Conservation (phyloP, 2,888 invertebrate genomes). For the Eremobia ochroleuca region DNA sequence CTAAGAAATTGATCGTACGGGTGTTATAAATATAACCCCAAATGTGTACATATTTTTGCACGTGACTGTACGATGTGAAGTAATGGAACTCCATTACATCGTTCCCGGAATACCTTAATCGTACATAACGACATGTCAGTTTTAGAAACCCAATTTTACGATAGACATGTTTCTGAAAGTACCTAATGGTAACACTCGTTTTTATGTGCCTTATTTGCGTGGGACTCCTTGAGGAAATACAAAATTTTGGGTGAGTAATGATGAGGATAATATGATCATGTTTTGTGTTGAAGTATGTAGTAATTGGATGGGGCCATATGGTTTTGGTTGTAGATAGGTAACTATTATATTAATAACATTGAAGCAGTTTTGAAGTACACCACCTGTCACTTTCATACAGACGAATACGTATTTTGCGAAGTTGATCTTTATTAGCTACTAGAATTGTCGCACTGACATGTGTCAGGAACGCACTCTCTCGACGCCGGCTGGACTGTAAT, state of each 20-base stretch:
- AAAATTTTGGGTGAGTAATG: slow-evolving; percentile 3
- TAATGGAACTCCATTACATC: slow-evolving; percentile 37
- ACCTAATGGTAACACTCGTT: slow-evolving; percentile 30
- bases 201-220: slow-evolving; percentile 31
- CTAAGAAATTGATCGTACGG: not conserved
- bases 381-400: too few species aligned
- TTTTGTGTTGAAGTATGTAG: not conserved
- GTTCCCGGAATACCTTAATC: slow-evolving; percentile 30
- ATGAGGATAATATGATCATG: not conserved
- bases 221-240: slow-evolving; percentile 15
- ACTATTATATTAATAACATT: not conserved
- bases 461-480: too few species aligned
- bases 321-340: too few species aligned
- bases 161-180: slow-evolving; percentile 30
- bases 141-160: slow-evolving; percentile 38
- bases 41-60: not conserved
- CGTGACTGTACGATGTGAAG: slow-evolving; percentile 19
- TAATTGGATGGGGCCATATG: not conserved
- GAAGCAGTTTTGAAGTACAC: not conserved
- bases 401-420: too few species aligned
- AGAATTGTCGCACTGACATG: too few species aligned
- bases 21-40: not conserved
- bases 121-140: slow-evolving; percentile 45
- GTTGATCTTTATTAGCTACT: too few species aligned
- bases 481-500: too few species aligned